A percentile compares a stretch with the other conserved stretches of the same genome.
Conservation (phyloP, 2,888 invertebrate species). For the Dolomedes plantarius region DNA sequence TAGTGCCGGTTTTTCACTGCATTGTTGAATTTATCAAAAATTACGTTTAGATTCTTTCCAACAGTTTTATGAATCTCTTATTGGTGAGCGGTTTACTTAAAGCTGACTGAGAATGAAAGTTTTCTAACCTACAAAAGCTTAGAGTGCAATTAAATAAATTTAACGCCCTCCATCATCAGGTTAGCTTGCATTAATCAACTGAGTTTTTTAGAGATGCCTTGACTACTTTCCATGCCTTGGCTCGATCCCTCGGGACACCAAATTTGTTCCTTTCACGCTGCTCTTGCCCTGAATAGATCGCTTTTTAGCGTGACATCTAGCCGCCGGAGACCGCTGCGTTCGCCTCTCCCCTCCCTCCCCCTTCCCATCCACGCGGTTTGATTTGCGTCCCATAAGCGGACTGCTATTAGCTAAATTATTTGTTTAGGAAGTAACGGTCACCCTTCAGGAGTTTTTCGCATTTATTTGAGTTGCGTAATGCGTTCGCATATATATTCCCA, state of each 20-base stretch:
- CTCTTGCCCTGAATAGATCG: background rate
- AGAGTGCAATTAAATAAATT: too few relatives aligned
- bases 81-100: too few relatives aligned
- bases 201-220: too few relatives aligned
- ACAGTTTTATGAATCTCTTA: too few relatives aligned
- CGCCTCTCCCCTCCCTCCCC: background rate
- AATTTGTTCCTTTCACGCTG: conserved; percentile 35
- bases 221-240: too few relatives aligned
- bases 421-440: conserved; percentile 35
- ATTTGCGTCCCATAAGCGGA: background rate
- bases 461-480: conserved; percentile 46
- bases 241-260: background rate
- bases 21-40: too few relatives aligned
- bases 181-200: too few relatives aligned
- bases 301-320: conserved; percentile 21
- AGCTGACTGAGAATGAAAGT: too few relatives aligned
- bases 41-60: too few relatives aligned
- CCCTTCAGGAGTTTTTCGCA: conserved; percentile 27
- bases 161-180: too few relatives aligned
- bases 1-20: too few relatives aligned
- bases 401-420: conserved; percentile 55
- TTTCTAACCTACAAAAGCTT: too few relatives aligned
- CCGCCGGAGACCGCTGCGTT: background rate
- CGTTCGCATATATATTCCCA: background rate
- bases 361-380: background rate